Base-by-base conservation (phyloP, 1,140 invertebrate genomes). In the Babylonia areolata region DNA sequence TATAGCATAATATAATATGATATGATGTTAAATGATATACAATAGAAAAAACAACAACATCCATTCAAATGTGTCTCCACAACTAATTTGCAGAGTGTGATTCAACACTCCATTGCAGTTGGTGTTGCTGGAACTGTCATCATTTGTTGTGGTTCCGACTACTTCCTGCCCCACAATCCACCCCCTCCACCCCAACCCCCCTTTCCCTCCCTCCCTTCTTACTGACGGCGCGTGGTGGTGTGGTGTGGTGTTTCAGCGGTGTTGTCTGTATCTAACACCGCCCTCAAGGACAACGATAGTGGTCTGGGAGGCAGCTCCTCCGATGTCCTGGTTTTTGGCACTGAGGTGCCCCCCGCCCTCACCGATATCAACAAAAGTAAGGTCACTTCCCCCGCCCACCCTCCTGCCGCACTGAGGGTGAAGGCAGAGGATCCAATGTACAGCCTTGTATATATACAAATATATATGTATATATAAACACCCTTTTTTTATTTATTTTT, bases 291-390 rank as follows among this genome's bases (percentile, higher is more conserved):
- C 83, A 88, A 84, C 58, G 92, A 92, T 87, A 92, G 90, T 86
- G 91, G 92, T 33, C 85, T 91, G 15, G 91, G 91, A 6, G 87
- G 87, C 58, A 91, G 90, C 81, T 80, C 90, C 31, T 73, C 87
- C 3, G 92, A 92, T 87, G 91, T 92, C 35, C 89, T 92, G 35
- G 91, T 93, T 51, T 92, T 93, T 88, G 91, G 92, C 17, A 86
- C 89, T 3, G 91, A 89, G n/a, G 75, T 90, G 42, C 85, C 81
- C 31, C 85, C 81, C 31, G 81, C 89, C n/a, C 64, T 86, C 23
- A 84, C 88, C 23, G 87, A 86, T 73, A 71, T 91, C 83, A 86
- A 77, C 82, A 83, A 83, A 83, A 88, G 89, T 89, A 89, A 90
- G 87, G 85, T 73, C n/a, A 2, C 46, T 12, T 17, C 17, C 46